Evolutionary conservation across 1,140 invertebrate species (phyloP).

Genomic region (Chironomus tepperi): DNA sequence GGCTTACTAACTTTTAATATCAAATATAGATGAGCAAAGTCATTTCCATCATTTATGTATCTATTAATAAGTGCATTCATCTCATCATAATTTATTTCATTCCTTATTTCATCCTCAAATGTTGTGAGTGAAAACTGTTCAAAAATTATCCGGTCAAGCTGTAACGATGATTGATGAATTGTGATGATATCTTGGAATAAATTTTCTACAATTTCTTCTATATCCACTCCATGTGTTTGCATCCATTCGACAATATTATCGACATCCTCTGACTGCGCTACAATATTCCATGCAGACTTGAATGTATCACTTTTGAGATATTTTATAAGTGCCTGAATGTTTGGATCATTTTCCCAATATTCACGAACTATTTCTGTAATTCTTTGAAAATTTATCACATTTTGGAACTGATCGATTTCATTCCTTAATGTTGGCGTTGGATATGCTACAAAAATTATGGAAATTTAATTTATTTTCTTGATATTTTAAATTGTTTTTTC

Average conservation of each 20-base stretch:
- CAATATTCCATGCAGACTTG: not conserved
- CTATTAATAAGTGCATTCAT: not conserved
- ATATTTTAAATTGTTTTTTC: not conserved
- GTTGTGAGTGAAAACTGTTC: not conserved
- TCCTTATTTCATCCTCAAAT: conserved; percentile 10
- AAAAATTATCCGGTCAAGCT: not conserved
- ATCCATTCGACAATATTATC: conserved; percentile 3
- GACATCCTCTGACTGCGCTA: not conserved
- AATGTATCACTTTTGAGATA: not conserved
- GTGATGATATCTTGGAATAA: not conserved
- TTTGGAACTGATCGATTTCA: not conserved
- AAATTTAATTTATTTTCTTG: not conserved
- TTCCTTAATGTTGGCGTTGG: not conserved
- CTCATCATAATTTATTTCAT: not conserved
- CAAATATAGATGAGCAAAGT: not conserved
- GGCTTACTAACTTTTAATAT: not conserved
- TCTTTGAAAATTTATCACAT: conserved; percentile 4
- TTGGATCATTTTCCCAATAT: conserved; percentile 18
- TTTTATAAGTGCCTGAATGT: not conserved
- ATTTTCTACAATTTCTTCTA: not conserved
- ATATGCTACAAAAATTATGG: not conserved
- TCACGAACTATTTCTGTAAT: conserved; percentile 11
- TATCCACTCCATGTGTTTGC: not conserved
- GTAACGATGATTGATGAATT: not conserved
- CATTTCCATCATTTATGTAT: not conserved